Percentiles rank a stretch among this genome's conserved stretches.
Conservation (phyloP, 2,797 vertebrate genomes). For the Rhinophrynus dorsalis region DNA sequence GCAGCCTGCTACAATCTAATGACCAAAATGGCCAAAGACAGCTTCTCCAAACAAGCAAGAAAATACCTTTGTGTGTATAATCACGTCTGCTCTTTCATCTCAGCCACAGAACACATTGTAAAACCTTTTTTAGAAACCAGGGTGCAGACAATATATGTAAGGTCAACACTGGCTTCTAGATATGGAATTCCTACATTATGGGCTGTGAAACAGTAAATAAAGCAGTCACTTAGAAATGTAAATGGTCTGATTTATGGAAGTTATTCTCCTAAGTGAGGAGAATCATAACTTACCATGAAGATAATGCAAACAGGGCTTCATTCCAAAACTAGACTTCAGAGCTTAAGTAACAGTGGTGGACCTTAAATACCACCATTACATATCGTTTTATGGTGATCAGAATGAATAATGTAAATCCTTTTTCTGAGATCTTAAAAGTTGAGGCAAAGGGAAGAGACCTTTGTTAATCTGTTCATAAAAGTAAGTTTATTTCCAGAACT, state of each 20-base stretch:
- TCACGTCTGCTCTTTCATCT: conserved; percentile 3
- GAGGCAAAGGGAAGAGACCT: conserved; percentile 15
- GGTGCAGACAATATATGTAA: background rate
- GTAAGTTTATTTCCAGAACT: conserved; percentile 41
- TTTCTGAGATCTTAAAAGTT: conserved; percentile 6
- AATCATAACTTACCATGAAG: background rate
- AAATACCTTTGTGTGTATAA: background rate
- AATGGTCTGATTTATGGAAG: conserved; percentile 24
- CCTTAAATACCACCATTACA: conserved; percentile 19
- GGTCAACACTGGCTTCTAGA: conserved; percentile 1
- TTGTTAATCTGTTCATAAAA: conserved; percentile 42
- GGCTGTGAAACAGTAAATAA: conserved; percentile 17
- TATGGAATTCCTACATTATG: conserved; percentile 12
- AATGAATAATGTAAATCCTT: conserved; percentile 49
- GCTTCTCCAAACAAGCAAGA: conserved; percentile 10
- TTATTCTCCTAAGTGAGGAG: background rate
- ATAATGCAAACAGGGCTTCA: conserved; percentile 32
- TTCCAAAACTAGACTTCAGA: conserved; percentile 1
- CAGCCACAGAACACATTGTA: background rate
- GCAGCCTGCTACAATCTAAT: too few relatives aligned
- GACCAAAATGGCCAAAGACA: background rate
- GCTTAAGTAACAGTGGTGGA: conserved; percentile 21
- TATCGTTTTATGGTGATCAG: conserved; percentile 31
- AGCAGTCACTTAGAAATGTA: conserved; percentile 16
- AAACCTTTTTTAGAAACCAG: conserved; percentile 7